Percentiles rank a stretch among this genome's conserved stretches.
phyloP scores from a whole-genome alignment of 2,888 invertebrate genomes.

The Scaptomyza cyrtandrae region DNA sequence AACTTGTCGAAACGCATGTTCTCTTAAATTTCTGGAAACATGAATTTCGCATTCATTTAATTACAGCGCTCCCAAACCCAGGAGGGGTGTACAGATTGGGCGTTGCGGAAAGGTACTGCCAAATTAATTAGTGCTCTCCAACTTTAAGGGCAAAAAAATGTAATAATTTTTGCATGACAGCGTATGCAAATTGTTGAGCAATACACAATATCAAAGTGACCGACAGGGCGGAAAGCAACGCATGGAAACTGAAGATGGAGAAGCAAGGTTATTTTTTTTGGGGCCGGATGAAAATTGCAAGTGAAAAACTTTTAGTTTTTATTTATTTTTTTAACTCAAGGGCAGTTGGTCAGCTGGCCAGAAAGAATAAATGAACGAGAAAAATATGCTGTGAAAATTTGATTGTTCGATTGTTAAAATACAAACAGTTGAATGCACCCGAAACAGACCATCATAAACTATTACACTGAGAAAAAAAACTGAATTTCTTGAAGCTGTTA shows the following conservation, averaged over 20 bases:
- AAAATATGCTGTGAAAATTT: conserved; percentile 7
- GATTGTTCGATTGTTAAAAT: conserved; percentile 69
- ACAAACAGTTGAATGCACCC: conserved; percentile 73
- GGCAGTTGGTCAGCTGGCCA: conserved; percentile 74
- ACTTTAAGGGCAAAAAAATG: conserved; percentile 30
- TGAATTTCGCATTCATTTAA: conserved; percentile 82
- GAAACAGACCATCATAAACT: neutral
- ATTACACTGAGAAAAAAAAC: conserved; percentile 1
- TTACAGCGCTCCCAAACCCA: conserved; percentile 53
- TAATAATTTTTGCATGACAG: conserved; percentile 80
- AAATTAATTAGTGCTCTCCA: conserved; percentile 70
- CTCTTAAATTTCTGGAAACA: conserved; percentile 74
- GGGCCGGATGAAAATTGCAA: conserved; percentile 46
- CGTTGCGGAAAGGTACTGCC: conserved; percentile 1
- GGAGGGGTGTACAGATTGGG: neutral
- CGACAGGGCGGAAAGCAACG: conserved; percentile 53
- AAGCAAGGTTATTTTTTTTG: neutral
- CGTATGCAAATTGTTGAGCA: conserved; percentile 73
- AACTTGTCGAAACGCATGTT: conserved; percentile 72
- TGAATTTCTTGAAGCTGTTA: neutral
- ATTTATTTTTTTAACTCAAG: conserved; percentile 51
- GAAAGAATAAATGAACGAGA: conserved; percentile 22
- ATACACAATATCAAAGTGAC: conserved; percentile 67
- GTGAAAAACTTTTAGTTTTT: conserved; percentile 21
- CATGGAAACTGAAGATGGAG: neutral